Conservation (phyloP, 2,888 invertebrate species). For the Lamproptera curius region DNA sequence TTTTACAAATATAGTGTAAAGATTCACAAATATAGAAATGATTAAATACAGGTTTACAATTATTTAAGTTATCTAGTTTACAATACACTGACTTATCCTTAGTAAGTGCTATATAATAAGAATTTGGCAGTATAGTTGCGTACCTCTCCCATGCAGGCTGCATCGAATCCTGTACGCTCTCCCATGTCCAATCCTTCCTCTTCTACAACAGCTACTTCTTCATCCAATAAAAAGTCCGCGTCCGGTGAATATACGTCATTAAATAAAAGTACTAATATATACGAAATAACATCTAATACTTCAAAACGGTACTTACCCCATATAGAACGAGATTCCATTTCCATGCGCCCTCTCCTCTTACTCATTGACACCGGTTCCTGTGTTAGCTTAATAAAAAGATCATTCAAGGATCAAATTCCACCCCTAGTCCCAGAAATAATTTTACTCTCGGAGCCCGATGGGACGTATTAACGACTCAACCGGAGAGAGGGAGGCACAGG, state of each 20-base stretch:
- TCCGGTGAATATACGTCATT: neutral
- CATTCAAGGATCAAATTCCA: neutral
- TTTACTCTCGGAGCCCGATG: no score
- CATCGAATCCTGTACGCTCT: neutral
- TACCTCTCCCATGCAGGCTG: no score
- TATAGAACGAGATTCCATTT: no score
- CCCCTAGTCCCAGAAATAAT: neutral
- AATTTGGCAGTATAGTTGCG: constrained; percentile 16
- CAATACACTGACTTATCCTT: constrained; percentile 19
- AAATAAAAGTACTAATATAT: no score
- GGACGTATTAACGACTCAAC: no score
- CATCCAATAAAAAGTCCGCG: neutral
- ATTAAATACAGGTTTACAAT: constrained; percentile 13
- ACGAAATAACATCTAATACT: no score
- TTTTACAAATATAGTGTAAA: no score
- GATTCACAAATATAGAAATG: constrained; percentile 11
- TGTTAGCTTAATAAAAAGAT: neutral
- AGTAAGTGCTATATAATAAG: constrained; percentile 19
- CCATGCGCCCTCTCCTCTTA: no score
- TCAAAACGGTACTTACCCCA: no score
- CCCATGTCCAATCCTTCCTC: neutral
- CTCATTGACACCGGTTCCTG: neutral
- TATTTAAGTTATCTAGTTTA: constrained; percentile 15
- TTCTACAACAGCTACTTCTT: neutral
- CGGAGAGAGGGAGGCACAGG: no score